Base-by-base conservation (phyloP, 2,797 vertebrate species). In the Thamnophis elegans region DNA sequence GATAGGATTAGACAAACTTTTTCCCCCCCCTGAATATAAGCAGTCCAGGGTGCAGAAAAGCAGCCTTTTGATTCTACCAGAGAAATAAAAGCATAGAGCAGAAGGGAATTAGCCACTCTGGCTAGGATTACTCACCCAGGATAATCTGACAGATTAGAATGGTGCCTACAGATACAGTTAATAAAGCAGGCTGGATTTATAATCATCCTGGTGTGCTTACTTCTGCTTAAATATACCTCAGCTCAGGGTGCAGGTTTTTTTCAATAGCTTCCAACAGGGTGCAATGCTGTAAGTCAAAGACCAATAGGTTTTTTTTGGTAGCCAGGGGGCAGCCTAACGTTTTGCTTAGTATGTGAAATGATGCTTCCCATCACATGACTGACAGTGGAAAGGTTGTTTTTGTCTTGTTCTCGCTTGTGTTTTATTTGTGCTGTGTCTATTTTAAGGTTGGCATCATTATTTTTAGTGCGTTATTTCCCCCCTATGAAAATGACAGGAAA, bases 11-110 rank as follows among this genome's bases (percentile, higher is more conserved):
- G 7, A 55, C 62, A 62, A 68, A 18, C 26, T 53, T 54, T 55
- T 92, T 32, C 12, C 62, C n/a, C n/a, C 18, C 13, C 59, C 90
- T 20, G 89, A 65, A 88, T 90, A 7, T 26, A 9, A 25, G 0
- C 68, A 47, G 16, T n/a, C 0, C 25, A 13, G 32, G 28, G 7
- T n/a, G 51, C 58, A 56, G 82, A 82, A 36, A 62, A 25, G n/a
- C 25, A 25, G 91, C 32, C 90, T 47, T 53, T 86, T 82, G 32
- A 3, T 20, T 25, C 0, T 0, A 0, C 8, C 0, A 0, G 13
- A 82, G 26, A n/a, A 42, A 60, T 73, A 13, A 51, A 51, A 0
- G 0, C 4, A 85, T 93, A 47, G 87, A 89, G 87, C 18, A 5
- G 56, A n/a, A 8, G 55, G 56, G 22, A 36, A 13, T 56, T n/a